These are phyloP conservation scores for Ifrita kowaldi DNA, from an alignment of 2,113 vertebrate species.

Conservation along the genomic window DNA sequence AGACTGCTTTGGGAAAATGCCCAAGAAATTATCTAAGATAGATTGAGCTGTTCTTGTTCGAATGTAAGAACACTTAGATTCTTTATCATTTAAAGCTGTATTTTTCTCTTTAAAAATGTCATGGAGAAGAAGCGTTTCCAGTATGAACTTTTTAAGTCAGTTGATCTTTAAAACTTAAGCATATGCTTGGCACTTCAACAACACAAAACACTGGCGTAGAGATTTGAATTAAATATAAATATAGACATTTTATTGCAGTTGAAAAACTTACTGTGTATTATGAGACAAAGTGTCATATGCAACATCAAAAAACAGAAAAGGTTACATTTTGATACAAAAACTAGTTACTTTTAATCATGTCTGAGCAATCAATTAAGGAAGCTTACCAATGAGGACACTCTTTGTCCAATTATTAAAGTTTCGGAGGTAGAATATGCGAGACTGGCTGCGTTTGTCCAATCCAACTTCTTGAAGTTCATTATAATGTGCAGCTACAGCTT, in stretches of 20 bases:
- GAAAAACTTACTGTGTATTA: not conserved
- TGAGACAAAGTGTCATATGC: not conserved
- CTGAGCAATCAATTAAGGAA: not conserved
- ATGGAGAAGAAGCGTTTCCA: not conserved
- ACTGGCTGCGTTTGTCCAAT: conserved; percentile 84
- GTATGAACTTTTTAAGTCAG: not conserved
- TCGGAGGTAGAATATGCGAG: conserved; percentile 92
- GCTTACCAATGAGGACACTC: conserved; percentile 91
- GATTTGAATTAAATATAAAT: not conserved
- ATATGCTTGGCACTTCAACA: not conserved
- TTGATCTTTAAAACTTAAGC: not conserved
- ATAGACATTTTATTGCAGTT: not conserved
- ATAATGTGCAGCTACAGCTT: conserved; percentile 90
- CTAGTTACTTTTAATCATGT: not conserved
- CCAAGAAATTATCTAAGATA: not conserved
- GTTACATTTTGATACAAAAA: not conserved
- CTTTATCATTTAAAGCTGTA: not conserved
- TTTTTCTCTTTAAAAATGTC: not conserved
- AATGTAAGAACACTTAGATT: not conserved
- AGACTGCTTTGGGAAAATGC: not conserved
- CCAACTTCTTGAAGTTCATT: conserved; percentile 91
- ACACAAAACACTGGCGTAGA: not conserved
- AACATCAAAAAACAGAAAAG: not conserved
- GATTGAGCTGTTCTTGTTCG: not conserved
- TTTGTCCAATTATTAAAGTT: conserved; percentile 99